Evolutionary conservation across 2,888 invertebrate species (phyloP).

Genomic region (Drosophila anomelani): DNA sequence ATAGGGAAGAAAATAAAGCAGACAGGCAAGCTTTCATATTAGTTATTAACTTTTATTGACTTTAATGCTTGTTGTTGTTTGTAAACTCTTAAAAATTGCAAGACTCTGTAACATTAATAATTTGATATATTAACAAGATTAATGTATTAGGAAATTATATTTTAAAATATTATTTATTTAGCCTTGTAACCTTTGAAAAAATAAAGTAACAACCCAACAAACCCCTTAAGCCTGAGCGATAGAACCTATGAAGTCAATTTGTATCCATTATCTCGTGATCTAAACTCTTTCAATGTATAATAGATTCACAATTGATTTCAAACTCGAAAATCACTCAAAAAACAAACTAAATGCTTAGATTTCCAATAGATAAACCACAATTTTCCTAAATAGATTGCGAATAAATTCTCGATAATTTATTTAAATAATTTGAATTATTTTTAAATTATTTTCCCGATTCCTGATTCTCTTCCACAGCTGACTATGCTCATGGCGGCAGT

Average conservation of each 20-base stretch:
- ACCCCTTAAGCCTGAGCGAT: neutral
- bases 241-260: neutral
- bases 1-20: neutral
- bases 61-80: neutral
- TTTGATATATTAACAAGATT: neutral
- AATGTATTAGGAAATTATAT: neutral
- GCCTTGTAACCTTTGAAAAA: neutral
- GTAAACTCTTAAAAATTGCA: neutral
- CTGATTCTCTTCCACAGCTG: conserved; percentile 39
- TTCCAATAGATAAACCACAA: neutral
- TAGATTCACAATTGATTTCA: too few relatives aligned
- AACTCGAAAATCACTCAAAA: too few relatives aligned
- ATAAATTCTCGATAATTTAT: too few relatives aligned
- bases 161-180: neutral
- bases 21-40: too few relatives aligned
- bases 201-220: too few relatives aligned
- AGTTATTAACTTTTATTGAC: neutral
- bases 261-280: neutral
- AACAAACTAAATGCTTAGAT: neutral
- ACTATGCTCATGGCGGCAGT: conserved; percentile 60
- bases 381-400: neutral
- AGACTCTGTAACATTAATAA: neutral
- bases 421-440: too few relatives aligned
- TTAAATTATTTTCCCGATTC: neutral
- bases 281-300: neutral